phyloP scores from a whole-genome alignment of 2,888 invertebrate genomes.

The Aleiodes testaceus region DNA sequence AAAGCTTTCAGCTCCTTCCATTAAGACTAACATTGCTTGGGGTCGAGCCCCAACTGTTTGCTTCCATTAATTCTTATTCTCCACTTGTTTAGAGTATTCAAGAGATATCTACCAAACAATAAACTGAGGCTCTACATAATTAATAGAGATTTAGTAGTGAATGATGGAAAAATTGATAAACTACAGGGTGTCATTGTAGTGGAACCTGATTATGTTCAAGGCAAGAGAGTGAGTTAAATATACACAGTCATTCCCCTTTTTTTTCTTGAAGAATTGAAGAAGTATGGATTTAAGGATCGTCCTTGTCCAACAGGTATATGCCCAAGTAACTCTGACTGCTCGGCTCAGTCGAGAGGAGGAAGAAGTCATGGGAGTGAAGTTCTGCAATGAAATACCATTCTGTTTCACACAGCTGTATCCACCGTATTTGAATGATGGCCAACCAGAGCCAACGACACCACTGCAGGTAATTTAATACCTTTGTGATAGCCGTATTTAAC shows the following conservation, averaged over 20 bases:
- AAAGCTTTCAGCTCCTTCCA: too few relatives aligned
- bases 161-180: constrained; percentile 82
- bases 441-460: constrained; percentile 79
- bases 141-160: constrained; percentile 85
- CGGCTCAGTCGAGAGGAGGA: constrained; percentile 98
- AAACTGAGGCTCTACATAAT: constrained; percentile 88
- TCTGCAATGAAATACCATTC: constrained; percentile 98
- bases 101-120: constrained; percentile 90
- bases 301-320: constrained; percentile 77
- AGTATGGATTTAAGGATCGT: neutral
- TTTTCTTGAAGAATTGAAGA: neutral
- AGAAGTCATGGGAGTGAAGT: constrained; percentile 98
- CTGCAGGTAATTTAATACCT: constrained; percentile 79
- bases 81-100: constrained; percentile 81
- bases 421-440: constrained; percentile 73
- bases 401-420: constrained; percentile 92
- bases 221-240: constrained; percentile 78
- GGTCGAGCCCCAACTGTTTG: too few relatives aligned
- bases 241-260: neutral
- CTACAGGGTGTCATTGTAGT: constrained; percentile 93
- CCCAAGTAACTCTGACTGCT: constrained; percentile 92
- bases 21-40: too few relatives aligned
- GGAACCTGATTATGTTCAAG: constrained; percentile 89
- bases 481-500: neutral
- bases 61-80: too few relatives aligned